Evolutionary conservation across 2,888 invertebrate genomes (phyloP), one percentile per base, ranked within the genome.

Genomic region (Yponomeuta malinellus): DNA sequence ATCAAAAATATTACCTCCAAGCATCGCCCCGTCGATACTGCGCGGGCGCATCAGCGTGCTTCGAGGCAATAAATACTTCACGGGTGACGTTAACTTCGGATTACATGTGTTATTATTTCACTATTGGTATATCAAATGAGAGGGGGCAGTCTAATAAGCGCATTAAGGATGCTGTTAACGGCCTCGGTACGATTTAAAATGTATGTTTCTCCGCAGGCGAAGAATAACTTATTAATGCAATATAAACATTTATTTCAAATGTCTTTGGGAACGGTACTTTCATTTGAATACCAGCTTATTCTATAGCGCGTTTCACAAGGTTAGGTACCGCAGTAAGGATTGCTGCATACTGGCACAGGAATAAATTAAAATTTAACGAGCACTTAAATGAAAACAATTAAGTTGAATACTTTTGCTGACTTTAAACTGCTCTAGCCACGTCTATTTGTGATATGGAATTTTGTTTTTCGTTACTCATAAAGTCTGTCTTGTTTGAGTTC

Each of bases 21-120:
- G 86, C 81, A 83, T 82, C 85, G 84, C 87, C 85, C n/a, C 43
- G 78, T 79, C 81, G 79, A 78, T 77, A 76, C 76, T 76, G 72
- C 59, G 70, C 72, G 75, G 79, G 78, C 79, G 80, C 81, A 78
- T 79, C 79, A 81, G 81, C 82, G 77, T 84, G 82, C 81, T 82
- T 81, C 78, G 78, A 79, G 78, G 81, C 85, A 82, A 88, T 90
- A 90, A 90, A 91, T 89, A 87, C 84, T 85, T 87, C 83, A 83
- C 75, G 76, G 69, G 77, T 76, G 80, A 83, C 82, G 84, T 88
- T 83, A 85, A 82, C 76, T 81, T 79, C 76, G 78, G 77, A 83
- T 73, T 71, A 73, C 83, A 82, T 75, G 78, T 79, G 82, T 90
- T 88, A 88, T 89, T 89, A 88, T 87, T 87, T 84, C 81, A 81